Base-by-base conservation (phyloP, 2,888 invertebrate species). In the Allophyes oxyacanthae region DNA sequence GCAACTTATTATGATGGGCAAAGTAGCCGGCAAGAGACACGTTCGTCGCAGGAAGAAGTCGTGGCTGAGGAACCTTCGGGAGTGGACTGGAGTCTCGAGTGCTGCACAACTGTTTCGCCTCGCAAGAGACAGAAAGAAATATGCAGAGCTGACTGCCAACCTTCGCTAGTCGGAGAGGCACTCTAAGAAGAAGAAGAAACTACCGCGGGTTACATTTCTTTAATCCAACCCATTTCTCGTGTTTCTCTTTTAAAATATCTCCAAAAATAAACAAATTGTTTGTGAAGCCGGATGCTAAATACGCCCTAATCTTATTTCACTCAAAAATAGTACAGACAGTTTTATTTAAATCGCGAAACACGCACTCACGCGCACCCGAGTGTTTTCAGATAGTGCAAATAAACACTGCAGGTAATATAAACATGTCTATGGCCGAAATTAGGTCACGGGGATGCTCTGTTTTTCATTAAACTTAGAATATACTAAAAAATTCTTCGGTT, bases 401-500 rank as follows among this genome's bases (percentile, higher is more conserved):
- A 83, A 79, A 83, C 73, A 75, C 30, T 64, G 46, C 38, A 59
- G 51, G 56, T 66, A 74, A 77, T 71, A 68, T 84, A 81, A 82
- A 83, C 84, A 61, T 62, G 75, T 78, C 72, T 78, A 62, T 57
- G 13, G 33, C n/a, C 50, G 30, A 52, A 81, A 76, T 65, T 79
- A 69, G 87, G 86, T 79, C 80, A 82, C 65, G 62, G 74, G 73
- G 52, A 63, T 67, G 67, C 51, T 80, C 82, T 82, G 82, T 45
- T 79, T 75, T 69, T 32, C 46, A 72, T 79, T 81, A 75, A 42
- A 45, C 41, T 43, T 58, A 15, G 11, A 52, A 50, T 55, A 37
- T 38, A 57, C 42, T 51, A 33, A 53, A 38, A n/a, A 57, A 57
- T 15, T 9, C 20, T 36, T 46, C 38, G 0, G n/a, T 9, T 25